Conservation (phyloP, 2,888 invertebrate species). For the Acleris emargana region DNA sequence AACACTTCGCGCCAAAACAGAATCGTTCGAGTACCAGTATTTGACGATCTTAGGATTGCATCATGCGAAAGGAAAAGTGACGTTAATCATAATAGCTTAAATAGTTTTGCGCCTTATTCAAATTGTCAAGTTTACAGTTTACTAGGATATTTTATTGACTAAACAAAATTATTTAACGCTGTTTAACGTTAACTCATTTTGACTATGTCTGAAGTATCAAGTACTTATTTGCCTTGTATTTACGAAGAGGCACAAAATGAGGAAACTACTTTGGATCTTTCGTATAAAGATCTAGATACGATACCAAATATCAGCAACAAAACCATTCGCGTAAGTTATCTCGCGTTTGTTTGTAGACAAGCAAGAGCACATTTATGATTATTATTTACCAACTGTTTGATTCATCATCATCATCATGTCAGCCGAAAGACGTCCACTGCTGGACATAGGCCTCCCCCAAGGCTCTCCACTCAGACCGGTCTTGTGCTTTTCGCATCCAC, state of each 20-base stretch:
- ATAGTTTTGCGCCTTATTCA: slow-evolving; percentile 27
- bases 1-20: slow-evolving; percentile 18
- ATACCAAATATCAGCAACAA: slow-evolving; percentile 58
- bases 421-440: too few species aligned
- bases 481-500: too few species aligned
- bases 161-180: slow-evolving; percentile 42
- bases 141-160: slow-evolving; percentile 52
- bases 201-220: slow-evolving; percentile 51
- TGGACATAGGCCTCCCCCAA: too few species aligned
- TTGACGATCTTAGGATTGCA: slow-evolving; percentile 2
- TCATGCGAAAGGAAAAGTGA: neutral
- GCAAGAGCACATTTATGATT: neutral
- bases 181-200: too few species aligned
- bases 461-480: too few species aligned
- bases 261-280: slow-evolving; percentile 60
- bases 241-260: slow-evolving; percentile 65
- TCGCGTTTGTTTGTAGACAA: neutral
- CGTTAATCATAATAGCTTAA: slow-evolving; percentile 15
- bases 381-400: neutral
- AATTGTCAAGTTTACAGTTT: slow-evolving; percentile 31
- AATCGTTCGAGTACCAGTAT: slow-evolving; percentile 9
- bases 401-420: too few species aligned
- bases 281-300: slow-evolving; percentile 52
- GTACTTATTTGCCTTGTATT: slow-evolving; percentile 41
- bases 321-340: slow-evolving; percentile 57